Base-by-base conservation (phyloP, 1,140 invertebrate species). In the Drosophila navojoa region DNA sequence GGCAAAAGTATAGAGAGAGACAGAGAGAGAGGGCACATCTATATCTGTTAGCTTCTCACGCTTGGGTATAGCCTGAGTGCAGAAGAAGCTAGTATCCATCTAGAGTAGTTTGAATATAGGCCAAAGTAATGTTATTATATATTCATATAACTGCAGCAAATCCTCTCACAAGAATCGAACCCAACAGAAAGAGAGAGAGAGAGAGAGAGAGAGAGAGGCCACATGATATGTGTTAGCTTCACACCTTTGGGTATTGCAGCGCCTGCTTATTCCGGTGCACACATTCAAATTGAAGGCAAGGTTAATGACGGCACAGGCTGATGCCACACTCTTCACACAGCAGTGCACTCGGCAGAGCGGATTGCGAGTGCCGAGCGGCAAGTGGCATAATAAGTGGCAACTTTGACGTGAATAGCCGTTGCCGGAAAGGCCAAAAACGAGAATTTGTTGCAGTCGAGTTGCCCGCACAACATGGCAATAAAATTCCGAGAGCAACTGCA, bases 401-500 rank as follows among this genome's bases (percentile, higher is more conserved):
- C 57, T 67, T 68, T 68, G 63, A 53, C 57, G n/a, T 55, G 38
- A 74, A 59, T 52, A 70, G 66, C 58, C 6, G 25, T 15, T 38
- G 10, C 10, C 16, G 10, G 35, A 38, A 11, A 16, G n/a, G 29
- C 54, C 29, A 1, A 15, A 22, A 11, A 13, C 40, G 19, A 52
- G 22, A 42, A 55, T 40, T 62, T 54, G 15, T 38, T 70, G 58
- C 29, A 22, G 19, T 22, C 19, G 19, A 66, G 29, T 25, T 22
- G 49, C 64, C 52, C 9, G 35, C 55, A 64, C 64, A 74, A 59
- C 80, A 69, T 66, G 50, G 50, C 27, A 71, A 72, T 81, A 68
- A 44, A 82, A 79, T 79, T 77, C 63, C 29, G 53, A 47, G 27
- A 40, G 52, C 29, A 29, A 45, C 27, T 22, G 19, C 19, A 22